Conservation (phyloP, 2,113 vertebrate species). For the Pseudonaja textilis region DNA sequence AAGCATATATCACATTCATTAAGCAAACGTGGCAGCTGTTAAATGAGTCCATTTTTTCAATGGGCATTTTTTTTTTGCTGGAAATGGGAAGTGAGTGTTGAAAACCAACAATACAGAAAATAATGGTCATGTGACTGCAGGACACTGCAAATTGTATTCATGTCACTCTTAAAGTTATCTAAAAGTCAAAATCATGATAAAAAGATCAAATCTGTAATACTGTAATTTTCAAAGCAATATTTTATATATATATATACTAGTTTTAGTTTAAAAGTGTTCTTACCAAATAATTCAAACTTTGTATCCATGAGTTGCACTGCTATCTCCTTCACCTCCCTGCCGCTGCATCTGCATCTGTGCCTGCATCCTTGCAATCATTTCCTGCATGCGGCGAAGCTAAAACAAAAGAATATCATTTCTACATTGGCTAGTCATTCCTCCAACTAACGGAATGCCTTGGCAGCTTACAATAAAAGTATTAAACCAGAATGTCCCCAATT, state of each 20-base stretch:
- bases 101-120: background rate
- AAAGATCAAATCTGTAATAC: background rate
- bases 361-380: slow-evolving; percentile 98
- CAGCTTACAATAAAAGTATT: background rate
- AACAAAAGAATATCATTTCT: slow-evolving; percentile 4
- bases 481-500: background rate
- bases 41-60: background rate
- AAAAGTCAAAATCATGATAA: background rate
- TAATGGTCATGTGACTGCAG: background rate
- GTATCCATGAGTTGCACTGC: slow-evolving; percentile 57
- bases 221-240: background rate
- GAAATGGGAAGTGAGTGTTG: background rate
- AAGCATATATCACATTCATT: background rate
- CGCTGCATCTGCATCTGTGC: slow-evolving; percentile 93
- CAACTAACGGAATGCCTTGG: background rate
- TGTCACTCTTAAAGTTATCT: background rate
- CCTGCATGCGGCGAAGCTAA: slow-evolving; percentile 95
- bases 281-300: slow-evolving; percentile 64
- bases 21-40: background rate
- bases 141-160: background rate
- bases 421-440: background rate
- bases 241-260: background rate
- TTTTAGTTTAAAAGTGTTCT: slow-evolving; percentile 17
- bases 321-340: slow-evolving; percentile 77
- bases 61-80: background rate